These are phyloP conservation scores for Daboia siamensis DNA, from an alignment of 2,113 vertebrate species.

Conservation along the genomic window DNA sequence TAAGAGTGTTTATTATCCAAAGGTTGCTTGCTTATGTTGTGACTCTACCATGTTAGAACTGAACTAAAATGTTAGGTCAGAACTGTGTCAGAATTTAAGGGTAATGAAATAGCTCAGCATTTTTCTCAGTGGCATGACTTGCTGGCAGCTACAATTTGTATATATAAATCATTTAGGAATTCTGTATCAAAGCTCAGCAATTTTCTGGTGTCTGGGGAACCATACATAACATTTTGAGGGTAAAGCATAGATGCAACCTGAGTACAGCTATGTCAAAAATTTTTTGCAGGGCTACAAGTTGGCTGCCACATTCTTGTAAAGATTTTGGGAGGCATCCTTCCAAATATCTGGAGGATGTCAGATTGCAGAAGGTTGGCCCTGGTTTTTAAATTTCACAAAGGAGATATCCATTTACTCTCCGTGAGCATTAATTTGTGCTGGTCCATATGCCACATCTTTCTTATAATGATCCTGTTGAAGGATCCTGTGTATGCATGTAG, in stretches of 20 bases:
- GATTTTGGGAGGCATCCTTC: not conserved
- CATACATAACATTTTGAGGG: not conserved
- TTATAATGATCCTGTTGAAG: not conserved
- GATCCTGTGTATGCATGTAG: not conserved
- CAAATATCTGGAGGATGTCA: not conserved
- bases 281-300: not conserved
- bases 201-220: not conserved
- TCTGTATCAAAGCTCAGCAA: not conserved
- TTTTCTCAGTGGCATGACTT: not conserved
- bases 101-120: not conserved
- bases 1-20: slow-evolving; percentile 36
- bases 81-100: not conserved
- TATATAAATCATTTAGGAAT: not conserved
- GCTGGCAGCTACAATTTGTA: not conserved
- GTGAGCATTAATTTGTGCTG: not conserved
- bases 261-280: not conserved
- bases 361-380: not conserved
- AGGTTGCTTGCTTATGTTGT: not conserved
- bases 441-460: not conserved
- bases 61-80: not conserved
- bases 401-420: not conserved
- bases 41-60: not conserved
- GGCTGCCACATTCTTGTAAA: not conserved
- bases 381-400: not conserved
- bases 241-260: not conserved